Base-by-base conservation (phyloP, 2,888 invertebrate genomes). In the Caenorhabditis sp. region DNA sequence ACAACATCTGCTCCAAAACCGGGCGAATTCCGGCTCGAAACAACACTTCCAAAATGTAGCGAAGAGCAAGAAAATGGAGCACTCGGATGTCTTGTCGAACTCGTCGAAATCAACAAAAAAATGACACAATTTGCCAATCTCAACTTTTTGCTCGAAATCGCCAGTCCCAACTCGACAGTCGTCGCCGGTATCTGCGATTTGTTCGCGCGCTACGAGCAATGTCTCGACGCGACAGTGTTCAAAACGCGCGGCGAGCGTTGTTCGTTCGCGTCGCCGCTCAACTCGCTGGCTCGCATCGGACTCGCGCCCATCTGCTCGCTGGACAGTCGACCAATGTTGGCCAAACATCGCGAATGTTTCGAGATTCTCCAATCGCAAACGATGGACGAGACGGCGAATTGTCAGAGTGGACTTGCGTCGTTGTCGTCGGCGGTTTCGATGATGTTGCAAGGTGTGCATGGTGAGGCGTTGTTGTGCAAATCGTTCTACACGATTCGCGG, bases 391-490 rank as follows among this genome's bases (percentile, higher is more conserved):
- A 49, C 62, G 12, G 72, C 79, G 19, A 81, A 83, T 37, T 86
- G 86, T 62, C 84, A 86, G 61, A 69, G 78, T 8, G 76, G 82
- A 37, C 76, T 86, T 4, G 70, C 79, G n/a, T 55, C 69, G 26
- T 76, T 85, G 12, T 83, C 83, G 5, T 58, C 73, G 12, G 79
- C 82, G 14, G 83, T 85, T 19, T 76, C 81, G 43, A 76, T 79
- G 72, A 85, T 85, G 85, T 63, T 85, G 10, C 59, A 81, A 66
- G 86, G 86, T 37, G 80, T 86, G 21, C 85, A 86, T 59, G 84
- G 83, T 27, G 84, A 86, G 50, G 85, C 85, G 21, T 77, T 85
- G 19, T 73, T 86, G 26, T 86, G 86, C 74, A 86, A 86, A 59
- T 76, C 82, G 1, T 86, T 86, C 79, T 86, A 86, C 66, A 70